Evolutionary conservation across 2,797 vertebrate genomes (phyloP), one percentile per base, ranked within the genome.

Genomic region (Characodon lateralis): DNA sequence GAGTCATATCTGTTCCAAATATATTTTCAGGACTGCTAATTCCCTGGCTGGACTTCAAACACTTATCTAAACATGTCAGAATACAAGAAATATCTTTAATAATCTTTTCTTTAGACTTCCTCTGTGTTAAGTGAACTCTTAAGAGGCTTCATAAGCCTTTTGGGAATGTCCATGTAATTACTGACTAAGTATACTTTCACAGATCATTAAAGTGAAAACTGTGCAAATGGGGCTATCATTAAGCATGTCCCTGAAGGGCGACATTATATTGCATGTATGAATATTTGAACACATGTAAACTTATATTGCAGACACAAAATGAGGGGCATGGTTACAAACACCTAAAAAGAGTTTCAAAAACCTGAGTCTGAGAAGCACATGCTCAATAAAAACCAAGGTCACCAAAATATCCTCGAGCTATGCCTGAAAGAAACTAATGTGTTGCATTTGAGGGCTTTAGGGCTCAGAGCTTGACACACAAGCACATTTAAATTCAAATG

Each of bases 121-220:
- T 76, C 26, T 48, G 72, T 84, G 65, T 85, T 83, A 74, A 78
- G 83, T 35, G 71, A 35, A 87, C 72, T 76, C 89, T 78, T 81
- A 55, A 76, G 83, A 83, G 78, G 72, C 66, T 74, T 72, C 61
- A 72, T 74, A 77, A 92, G 83, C 85, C 89, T 85, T 85, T 85
- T 83, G 88, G 83, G 91, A 91, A 81, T 80, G 86, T 79, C 85
- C 84, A 84, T 89, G 83, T 90, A 91, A 93, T 92, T 93, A 93
- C 84, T 83, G 86, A 84, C 72, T 93, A 91, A 93, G 89, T 88
- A 87, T 88, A 82, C 83, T 91, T 93, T 91, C 89, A 90, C 91
- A 91, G 89, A 91, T 94, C 87, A 91, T 94, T 92, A 94, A 83
- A 92, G 87, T 86, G 75, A 88, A 85, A 83, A 80, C 85, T 75